Percentiles rank a stretch among this genome's conserved stretches.
Conservation (phyloP, 1,140 invertebrate species). For the Drosophila punjabiensis region DNA sequence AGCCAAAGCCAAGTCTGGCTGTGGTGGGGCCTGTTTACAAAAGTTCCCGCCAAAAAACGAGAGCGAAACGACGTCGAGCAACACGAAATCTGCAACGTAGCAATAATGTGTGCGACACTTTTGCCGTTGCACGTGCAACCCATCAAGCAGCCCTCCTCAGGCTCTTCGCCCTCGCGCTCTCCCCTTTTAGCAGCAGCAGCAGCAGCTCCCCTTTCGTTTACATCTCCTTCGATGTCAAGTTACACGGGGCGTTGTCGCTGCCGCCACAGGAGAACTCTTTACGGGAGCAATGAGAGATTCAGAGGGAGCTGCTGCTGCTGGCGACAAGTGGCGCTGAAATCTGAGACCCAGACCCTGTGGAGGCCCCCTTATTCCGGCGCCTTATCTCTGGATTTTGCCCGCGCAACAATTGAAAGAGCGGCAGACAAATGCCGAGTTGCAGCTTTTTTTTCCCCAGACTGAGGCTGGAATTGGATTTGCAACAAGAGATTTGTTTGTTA, state of each 20-base stretch:
- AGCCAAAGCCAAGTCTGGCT: constrained; percentile 23
- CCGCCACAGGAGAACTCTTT: constrained; percentile 55
- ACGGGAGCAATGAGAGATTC: constrained; percentile 2
- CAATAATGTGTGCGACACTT: constrained; percentile 59
- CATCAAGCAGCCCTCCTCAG: constrained; percentile 11
- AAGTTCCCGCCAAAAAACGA: constrained; percentile 71
- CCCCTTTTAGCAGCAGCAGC: not conserved
- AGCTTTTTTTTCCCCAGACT: constrained; percentile 51
- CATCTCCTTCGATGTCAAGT: constrained; percentile 69
- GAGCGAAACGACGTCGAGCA: not conserved
- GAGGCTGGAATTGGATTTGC: constrained; percentile 37
- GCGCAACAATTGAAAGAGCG: constrained; percentile 54
- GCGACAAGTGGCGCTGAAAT: constrained; percentile 63
- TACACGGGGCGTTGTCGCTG: constrained; percentile 46
- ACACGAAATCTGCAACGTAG: constrained; percentile 69
- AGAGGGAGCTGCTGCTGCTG: constrained; percentile 9
- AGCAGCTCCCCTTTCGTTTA: not conserved
- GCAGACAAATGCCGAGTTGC: constrained; percentile 76
- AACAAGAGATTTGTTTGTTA: constrained; percentile 44
- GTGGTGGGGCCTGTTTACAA: constrained; percentile 60
- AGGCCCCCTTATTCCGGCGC: constrained; percentile 6
- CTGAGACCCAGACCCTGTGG: constrained; percentile 46
- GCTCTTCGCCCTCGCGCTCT: constrained; percentile 9
- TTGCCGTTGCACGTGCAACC: constrained; percentile 72
- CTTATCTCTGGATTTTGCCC: constrained; percentile 69